phyloP scores from a whole-genome alignment of 2,888 invertebrate genomes.

The Stratiomys singularior region DNA sequence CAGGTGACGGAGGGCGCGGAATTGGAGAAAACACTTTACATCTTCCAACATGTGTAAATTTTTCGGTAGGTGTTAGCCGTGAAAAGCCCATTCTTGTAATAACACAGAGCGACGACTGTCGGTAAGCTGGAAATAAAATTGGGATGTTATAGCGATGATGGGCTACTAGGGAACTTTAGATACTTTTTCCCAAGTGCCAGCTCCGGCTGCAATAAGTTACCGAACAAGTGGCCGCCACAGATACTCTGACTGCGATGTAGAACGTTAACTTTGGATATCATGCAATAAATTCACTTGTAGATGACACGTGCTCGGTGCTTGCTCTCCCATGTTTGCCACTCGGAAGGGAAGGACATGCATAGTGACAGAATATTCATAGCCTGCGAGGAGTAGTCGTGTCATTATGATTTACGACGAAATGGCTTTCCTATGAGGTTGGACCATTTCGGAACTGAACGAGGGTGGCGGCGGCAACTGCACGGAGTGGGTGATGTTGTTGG shows the following conservation, averaged over 20 bases:
- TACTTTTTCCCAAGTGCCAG: neutral
- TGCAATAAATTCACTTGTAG: conserved; percentile 18
- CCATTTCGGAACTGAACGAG: neutral
- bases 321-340: neutral
- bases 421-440: neutral
- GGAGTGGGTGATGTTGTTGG: too few species aligned
- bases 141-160: conserved; percentile 6
- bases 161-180: neutral
- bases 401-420: conserved; percentile 26
- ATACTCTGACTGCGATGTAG: neutral
- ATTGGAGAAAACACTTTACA: neutral
- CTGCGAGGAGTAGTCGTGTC: neutral
- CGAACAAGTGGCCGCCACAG: conserved; percentile 1
- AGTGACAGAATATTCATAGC: conserved; percentile 11
- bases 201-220: neutral
- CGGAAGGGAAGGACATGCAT: neutral
- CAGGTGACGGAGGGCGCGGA: neutral
- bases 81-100: conserved; percentile 1
- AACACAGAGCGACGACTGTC: neutral
- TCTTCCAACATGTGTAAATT: neutral
- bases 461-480: neutral
- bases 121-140: neutral
- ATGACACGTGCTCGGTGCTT: conserved; percentile 25
- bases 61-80: conserved; percentile 33
- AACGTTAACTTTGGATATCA: neutral